A percentile compares a stretch with the other conserved stretches of the same genome.
These are phyloP conservation scores for Tamandua tetradactyla DNA, from an alignment of 2,797 vertebrate species.

Conservation along the genomic window DNA sequence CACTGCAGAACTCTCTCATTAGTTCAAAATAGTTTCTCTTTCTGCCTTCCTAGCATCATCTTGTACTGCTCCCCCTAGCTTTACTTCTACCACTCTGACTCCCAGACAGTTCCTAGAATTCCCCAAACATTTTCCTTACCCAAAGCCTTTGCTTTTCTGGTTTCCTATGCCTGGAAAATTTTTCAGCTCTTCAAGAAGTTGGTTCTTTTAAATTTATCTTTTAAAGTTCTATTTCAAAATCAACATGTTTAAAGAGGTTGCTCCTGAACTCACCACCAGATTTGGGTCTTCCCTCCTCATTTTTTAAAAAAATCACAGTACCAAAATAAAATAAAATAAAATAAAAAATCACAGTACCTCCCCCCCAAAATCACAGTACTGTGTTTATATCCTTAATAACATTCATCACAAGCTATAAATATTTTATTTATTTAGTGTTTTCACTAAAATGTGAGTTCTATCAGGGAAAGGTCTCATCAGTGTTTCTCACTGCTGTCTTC, in stretches of 20 bases:
- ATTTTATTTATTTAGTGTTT: slow-evolving; percentile 5
- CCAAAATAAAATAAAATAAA: no score
- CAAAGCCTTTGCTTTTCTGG: not conserved
- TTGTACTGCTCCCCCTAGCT: accelerated
- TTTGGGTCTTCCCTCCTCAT: not conserved
- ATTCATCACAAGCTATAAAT: not conserved
- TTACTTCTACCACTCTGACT: not conserved
- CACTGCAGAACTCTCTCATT: not conserved
- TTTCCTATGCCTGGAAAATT: not conserved
- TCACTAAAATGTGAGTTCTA: not conserved
- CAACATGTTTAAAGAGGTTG: not conserved
- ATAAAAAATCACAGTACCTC: no score
- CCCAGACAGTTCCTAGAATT: not conserved
- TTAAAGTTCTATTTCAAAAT: slow-evolving; percentile 4
- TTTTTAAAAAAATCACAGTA: no score
- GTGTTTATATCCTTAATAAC: not conserved
- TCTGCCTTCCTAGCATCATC: not conserved
- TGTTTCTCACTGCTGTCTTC: not conserved
- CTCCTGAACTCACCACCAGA: not conserved
- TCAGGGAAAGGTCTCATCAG: not conserved
- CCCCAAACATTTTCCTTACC: not conserved
- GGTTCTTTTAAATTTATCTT: not conserved
- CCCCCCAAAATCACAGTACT: not conserved
- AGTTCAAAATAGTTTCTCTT: not conserved
- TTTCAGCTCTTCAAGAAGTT: not conserved